Evolutionary conservation across 2,888 invertebrate species (phyloP), one percentile per base, ranked within the genome.

Genomic region (Atrina japonica): DNA sequence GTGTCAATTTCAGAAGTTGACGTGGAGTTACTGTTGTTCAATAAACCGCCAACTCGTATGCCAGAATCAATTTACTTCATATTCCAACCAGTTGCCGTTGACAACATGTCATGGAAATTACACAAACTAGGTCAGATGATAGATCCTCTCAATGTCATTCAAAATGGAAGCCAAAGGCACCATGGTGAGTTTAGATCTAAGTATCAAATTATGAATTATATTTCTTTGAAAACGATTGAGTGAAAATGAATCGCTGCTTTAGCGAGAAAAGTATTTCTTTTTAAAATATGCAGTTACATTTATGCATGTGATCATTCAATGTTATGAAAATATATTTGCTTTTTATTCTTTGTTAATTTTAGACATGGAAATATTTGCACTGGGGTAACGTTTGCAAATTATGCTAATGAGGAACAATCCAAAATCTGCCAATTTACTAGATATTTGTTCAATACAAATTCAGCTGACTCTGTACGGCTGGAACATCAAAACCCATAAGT

Each of bases 101-200:
- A 52, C 16, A 56, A 73, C 41, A n/a, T 41, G 49, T 69, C 69
- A 25, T 87, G 85, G 84, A 67, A 56, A 53, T 52, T 88, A 35
- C 76, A 80, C 47, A 88, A 88, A 70, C 73, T 86, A 53, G 82
- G 83, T 14, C 76, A 76, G n/a, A 23, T 80, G 50, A 72, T 88
- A 27, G 86, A 87, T 67, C 87, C 87, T 16, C 66, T 81, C 1
- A 80, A 86, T 71, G 86, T 86, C 6, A 73, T 85, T 11, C 69
- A 69, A 7, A 87, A 87, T 80, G 88, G 88, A n/a, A 86, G 86
- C 61, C 86, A 86, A 64, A 80, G 83, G 70, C 82, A 80, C 16
- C 87, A 87, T 74, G 86, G 87, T 86, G 69, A 73, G 74, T 52
- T 11, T 14, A 63, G 5, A 11, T n/a, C n/a, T n/a, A 35, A 47